Percentiles rank a stretch among this genome's conserved stretches.
Evolutionary conservation across 2,113 vertebrate genomes (phyloP).

Genomic region (Crotalus helleri): DNA sequence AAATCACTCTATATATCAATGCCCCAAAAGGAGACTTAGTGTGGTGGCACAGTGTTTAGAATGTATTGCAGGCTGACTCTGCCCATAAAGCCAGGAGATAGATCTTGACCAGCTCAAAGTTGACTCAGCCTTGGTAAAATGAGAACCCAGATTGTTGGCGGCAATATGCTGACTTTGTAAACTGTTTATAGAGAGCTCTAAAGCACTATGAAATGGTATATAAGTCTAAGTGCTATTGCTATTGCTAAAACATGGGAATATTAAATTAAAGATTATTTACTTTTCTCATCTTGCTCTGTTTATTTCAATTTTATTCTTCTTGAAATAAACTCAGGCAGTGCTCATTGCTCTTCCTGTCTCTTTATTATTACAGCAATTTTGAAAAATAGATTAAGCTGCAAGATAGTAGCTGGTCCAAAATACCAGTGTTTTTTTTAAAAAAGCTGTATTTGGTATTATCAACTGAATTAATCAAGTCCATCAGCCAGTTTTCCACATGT

Average conservation of each 20-base stretch:
- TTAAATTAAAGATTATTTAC: background rate
- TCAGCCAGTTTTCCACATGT: background rate
- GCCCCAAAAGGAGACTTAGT: too few relatives aligned
- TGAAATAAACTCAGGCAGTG: background rate
- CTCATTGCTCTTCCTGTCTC: background rate
- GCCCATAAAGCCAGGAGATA: too few relatives aligned
- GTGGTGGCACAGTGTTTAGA: too few relatives aligned
- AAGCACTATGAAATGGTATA: too few relatives aligned
- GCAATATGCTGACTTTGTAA: background rate
- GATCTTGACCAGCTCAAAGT: too few relatives aligned
- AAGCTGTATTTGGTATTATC: background rate
- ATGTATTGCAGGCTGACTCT: too few relatives aligned
- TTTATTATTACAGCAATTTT: background rate
- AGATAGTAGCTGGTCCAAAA: background rate
- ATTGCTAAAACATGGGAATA: too few relatives aligned
- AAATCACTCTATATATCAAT: too few relatives aligned
- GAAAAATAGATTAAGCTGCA: background rate
- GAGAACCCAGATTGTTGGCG: background rate
- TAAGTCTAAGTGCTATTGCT: too few relatives aligned
- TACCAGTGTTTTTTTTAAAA: background rate
- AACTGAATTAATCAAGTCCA: background rate
- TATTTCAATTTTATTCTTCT: background rate
- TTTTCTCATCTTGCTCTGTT: background rate
- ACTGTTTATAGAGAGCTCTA: background rate
- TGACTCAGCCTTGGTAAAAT: too few relatives aligned